Percentiles rank a stretch among this genome's conserved stretches.
phyloP scores from a whole-genome alignment of 2,113 vertebrate species.

The Daphoenositta chrysoptera region DNA sequence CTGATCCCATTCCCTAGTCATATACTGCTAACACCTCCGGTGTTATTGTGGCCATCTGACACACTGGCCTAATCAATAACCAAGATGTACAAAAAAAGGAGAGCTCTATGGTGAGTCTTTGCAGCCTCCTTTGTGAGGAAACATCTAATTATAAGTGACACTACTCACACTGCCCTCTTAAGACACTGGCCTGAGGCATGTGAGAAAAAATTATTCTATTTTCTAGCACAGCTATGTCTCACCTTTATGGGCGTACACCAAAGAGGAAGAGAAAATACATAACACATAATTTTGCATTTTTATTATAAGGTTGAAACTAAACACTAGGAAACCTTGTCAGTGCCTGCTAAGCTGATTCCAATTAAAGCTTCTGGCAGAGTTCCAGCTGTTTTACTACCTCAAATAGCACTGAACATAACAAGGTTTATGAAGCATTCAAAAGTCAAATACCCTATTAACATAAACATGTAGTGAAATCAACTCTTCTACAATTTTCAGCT shows the following conservation, averaged over 20 bases:
- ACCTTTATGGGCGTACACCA: slow-evolving; percentile 66
- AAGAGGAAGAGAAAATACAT: slow-evolving; percentile 68
- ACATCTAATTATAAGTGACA: background rate
- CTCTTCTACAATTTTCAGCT: slow-evolving; percentile 76
- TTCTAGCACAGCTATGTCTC: slow-evolving; percentile 53
- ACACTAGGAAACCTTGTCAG: slow-evolving; percentile 80
- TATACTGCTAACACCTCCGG: background rate
- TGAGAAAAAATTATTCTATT: slow-evolving; percentile 46
- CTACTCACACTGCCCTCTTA: background rate
- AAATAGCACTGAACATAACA: slow-evolving; percentile 81
- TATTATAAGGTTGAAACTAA: slow-evolving; percentile 78
- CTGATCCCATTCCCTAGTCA: background rate
- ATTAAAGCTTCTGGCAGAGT: slow-evolving; percentile 81
- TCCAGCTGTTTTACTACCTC: slow-evolving; percentile 83
- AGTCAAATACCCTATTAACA: slow-evolving; percentile 86
- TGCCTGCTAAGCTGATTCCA: slow-evolving; percentile 81
- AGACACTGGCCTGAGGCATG: slow-evolving; percentile 5
- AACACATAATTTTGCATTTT: slow-evolving; percentile 76
- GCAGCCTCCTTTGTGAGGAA: background rate
- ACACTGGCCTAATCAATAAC: background rate
- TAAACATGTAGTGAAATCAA: slow-evolving; percentile 82
- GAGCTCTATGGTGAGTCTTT: background rate
- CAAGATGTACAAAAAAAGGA: background rate
- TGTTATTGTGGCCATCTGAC: background rate
- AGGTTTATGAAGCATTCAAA: slow-evolving; percentile 87